Base-by-base conservation (phyloP, 2,113 vertebrate species). In the Xiphophorus couchianus region DNA sequence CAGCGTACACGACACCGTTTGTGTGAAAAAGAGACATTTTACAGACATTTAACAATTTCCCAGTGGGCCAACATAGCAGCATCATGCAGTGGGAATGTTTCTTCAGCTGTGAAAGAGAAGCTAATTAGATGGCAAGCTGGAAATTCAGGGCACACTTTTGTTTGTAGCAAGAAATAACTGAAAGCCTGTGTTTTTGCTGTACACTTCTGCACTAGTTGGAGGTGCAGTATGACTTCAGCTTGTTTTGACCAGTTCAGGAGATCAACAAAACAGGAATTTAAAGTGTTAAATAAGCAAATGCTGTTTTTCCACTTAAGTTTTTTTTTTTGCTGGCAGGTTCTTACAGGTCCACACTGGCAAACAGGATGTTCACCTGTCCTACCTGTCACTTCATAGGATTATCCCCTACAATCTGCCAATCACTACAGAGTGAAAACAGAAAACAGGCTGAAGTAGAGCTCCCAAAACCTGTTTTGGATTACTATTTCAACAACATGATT, bases 281-380 rank as follows among this genome's bases (percentile, higher is more conserved):
- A 61, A 31, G 51, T 10, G 51, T 54, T 54, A 25, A 54, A 54
- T 54, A 5, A 54, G 44, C 17, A 48, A 48, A 48, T 48, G 44
- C 44, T 48, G 44, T 48, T 48, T 48, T 19, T 48, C 44, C 44
- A 6, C 17, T 44, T 54, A 30, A 76, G 2, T 22, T 54, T 54
- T 25, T 54, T 90, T 78, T 27, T 83, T 80, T 77, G 25, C 74
- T 78, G 84, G 60, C 93, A 93, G 76, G 90, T 85, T 88, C 78
- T 83, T 85, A 85, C 94, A 94, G 92, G 94, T 91, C 86, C 82
- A 70, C 81, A 73, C 77, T 13, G 76, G 81, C 86, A 87, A 72
- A 84, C 84, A 89, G 91, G 93, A 93, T 89, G 81, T 84, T 90
- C 88, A 85, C 84, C 84, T 86, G 77, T 80, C 73, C 71, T 86